phyloP scores from a whole-genome alignment of 2,113 vertebrate genomes.

The Cacatua alba region DNA sequence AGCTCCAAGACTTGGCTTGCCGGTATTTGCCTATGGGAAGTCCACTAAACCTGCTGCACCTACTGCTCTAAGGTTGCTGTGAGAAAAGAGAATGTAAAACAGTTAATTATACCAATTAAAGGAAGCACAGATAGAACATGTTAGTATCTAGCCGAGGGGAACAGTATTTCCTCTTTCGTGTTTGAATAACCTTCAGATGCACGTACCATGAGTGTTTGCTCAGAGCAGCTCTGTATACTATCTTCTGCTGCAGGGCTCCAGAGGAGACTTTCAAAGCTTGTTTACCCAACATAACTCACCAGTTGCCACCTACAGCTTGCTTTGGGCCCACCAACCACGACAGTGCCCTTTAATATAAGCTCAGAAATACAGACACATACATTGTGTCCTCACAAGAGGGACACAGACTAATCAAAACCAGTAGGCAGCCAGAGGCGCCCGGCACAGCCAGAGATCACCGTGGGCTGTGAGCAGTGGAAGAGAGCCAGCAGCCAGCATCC shows the following conservation, averaged over 20 bases:
- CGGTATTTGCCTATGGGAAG: neutral
- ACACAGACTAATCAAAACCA: conserved; percentile 36
- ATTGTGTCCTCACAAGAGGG: neutral
- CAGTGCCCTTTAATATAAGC: neutral
- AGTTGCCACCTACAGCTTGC: neutral
- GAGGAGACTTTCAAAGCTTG: neutral
- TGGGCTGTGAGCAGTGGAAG: neutral
- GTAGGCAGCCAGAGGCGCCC: neutral
- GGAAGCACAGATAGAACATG: neutral
- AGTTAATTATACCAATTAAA: conserved; percentile 44
- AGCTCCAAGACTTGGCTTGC: neutral
- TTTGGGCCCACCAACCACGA: neutral
- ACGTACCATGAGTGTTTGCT: neutral
- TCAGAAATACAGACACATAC: neutral
- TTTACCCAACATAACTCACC: neutral
- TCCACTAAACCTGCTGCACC: neutral
- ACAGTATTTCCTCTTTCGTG: conserved; percentile 41
- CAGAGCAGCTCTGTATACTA: neutral
- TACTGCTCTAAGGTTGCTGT: neutral
- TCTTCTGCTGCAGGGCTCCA: neutral
- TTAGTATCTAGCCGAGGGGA: neutral
- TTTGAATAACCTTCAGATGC: conserved; percentile 41
- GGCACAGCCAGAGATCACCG: accelerated
- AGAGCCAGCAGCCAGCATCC: neutral
- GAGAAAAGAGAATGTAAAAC: neutral